Base-by-base conservation (phyloP, 2,797 vertebrate genomes). In the Lithobates sylvaticus region DNA sequence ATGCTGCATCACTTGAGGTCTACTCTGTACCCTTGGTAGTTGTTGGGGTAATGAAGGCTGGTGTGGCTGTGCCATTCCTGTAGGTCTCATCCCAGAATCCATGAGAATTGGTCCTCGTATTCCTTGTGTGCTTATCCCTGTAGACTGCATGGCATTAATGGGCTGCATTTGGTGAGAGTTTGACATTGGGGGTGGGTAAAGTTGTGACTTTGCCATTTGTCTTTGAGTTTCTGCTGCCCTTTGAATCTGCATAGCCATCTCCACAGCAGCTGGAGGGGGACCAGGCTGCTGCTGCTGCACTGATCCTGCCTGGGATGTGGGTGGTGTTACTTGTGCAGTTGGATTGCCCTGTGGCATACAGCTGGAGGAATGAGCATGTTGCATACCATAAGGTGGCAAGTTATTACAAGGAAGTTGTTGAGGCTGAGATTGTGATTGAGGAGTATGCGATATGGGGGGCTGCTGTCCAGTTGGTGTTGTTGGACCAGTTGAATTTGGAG, bases 181-280 rank as follows among this genome's bases (percentile, higher is more conserved):
- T 90, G 98, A 91, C 91, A 99, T 92, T 0, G 97, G 97, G 91
- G 97, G 95, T 89, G 98, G 97, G 85, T 98, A 95, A 78, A 96
- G 96, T 83, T 98, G 97, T 77, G 93, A 94, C 2, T 98, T 97
- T n/a, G 97, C 97, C 97, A 98, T 96, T 93, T 99, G 97, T 89
- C 97, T 94, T 91, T 99, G 98, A 6, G 97, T 97, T 78, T 99
- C 97, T 0, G 98, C 98, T 9, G 97, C 97, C 89, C 97, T 95
- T 89, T 99, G 98, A 90, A 99, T 99, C 94, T 98, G 98, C 96
- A 99, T 96, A 13, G 98, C 97, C 79, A 99, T 98, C 90, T 99
- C 98, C 81, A 99, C 97, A 0, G 98, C 98, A 32, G 98, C 98
- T 0, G 95, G 95, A 5, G 97, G 97, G 64, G 97, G 98, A 1